Evolutionary conservation across 1,140 invertebrate genomes (phyloP).

Genomic region (Drosophila lowei): DNA sequence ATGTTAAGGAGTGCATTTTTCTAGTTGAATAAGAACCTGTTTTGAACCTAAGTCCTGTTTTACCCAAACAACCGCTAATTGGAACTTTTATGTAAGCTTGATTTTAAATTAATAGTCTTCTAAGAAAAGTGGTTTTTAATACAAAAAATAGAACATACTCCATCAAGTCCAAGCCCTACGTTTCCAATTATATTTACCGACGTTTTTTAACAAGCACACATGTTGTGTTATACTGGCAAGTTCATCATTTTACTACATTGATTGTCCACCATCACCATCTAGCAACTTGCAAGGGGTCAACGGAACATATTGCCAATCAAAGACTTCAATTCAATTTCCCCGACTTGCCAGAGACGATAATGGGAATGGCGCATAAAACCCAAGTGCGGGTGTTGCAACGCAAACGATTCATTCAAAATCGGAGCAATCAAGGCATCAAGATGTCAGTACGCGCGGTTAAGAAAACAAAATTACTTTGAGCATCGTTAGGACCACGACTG

Average conservation of each 20-base stretch:
- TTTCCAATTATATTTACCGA: slow-evolving; percentile 10
- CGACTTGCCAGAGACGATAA: slow-evolving; percentile 57
- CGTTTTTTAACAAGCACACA: not conserved
- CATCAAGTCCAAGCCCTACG: no score
- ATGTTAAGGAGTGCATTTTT: no score
- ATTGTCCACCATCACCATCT: slow-evolving; percentile 32
- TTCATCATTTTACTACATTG: slow-evolving; percentile 7
- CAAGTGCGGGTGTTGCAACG: slow-evolving; percentile 61
- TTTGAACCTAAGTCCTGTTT: no score
- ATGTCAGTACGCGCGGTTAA: slow-evolving; percentile 76
- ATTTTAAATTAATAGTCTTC: no score
- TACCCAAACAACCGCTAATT: no score
- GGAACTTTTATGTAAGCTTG: no score
- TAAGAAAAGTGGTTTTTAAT: no score
- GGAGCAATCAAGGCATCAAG: slow-evolving; percentile 75
- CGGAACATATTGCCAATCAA: slow-evolving; percentile 69
- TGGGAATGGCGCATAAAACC: slow-evolving; percentile 63
- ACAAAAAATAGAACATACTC: no score
- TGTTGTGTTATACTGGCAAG: slow-evolving; percentile 16
- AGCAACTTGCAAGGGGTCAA: slow-evolving; percentile 35
- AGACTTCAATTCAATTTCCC: slow-evolving; percentile 72
- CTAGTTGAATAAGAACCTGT: no score
- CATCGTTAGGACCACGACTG: slow-evolving; percentile 67
- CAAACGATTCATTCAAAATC: slow-evolving; percentile 72
- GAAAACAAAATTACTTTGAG: slow-evolving; percentile 74